Conservation (phyloP, 2,113 vertebrate genomes). For the Noctilio leporinus region DNA sequence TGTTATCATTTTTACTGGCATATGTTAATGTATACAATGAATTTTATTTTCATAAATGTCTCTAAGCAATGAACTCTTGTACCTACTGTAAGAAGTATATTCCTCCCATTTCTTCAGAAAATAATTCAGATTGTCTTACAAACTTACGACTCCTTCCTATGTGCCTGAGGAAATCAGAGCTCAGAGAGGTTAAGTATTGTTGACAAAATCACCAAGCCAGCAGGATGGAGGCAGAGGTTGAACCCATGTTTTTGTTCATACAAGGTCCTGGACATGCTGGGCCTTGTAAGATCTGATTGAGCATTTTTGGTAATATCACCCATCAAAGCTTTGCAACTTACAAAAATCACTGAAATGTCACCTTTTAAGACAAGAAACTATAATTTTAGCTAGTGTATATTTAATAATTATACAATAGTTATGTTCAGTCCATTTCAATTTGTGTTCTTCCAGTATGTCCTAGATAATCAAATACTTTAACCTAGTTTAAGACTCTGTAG, state of each 20-base stretch:
- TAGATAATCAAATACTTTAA: neutral
- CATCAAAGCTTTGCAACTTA: neutral
- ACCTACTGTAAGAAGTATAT: neutral
- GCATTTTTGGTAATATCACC: neutral
- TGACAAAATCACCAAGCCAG: neutral
- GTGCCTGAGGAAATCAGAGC: neutral
- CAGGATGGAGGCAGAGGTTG: neutral
- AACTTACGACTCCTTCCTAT: neutral
- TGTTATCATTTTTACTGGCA: neutral
- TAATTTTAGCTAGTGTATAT: neutral
- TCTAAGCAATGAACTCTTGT: neutral
- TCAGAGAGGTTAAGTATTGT: neutral
- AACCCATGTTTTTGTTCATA: neutral
- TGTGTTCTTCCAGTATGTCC: neutral
- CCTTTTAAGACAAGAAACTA: neutral
- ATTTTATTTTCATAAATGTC: neutral
- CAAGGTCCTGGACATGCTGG: neutral
- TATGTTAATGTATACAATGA: neutral
- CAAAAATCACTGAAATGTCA: neutral
- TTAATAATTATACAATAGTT: neutral
- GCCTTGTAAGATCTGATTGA: neutral
- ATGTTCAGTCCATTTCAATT: neutral
- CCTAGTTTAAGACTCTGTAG: neutral
- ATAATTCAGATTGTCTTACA: neutral
- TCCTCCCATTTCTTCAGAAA: constrained; percentile 1